These are phyloP conservation scores for Thera obeliscata DNA, from an alignment of 2,888 invertebrate species.

Conservation along the genomic window DNA sequence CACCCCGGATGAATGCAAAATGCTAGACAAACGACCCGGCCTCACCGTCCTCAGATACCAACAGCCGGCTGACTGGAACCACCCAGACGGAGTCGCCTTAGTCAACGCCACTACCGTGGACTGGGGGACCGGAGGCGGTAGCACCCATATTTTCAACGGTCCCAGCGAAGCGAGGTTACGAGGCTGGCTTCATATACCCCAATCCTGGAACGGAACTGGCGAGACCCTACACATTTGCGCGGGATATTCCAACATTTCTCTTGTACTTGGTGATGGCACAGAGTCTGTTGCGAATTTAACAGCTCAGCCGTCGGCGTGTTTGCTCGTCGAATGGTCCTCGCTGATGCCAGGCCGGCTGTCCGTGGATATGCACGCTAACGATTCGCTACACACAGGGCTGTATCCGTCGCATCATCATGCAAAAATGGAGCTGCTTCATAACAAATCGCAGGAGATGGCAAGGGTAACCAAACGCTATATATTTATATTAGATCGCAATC, in stretches of 20 bases:
- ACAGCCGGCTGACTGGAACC: slow-evolving; percentile 93
- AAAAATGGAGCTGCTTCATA: slow-evolving; percentile 93
- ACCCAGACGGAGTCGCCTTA: slow-evolving; percentile 94
- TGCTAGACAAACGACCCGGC: slow-evolving; percentile 92
- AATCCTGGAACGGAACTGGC: slow-evolving; percentile 87
- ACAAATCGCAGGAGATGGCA: slow-evolving; percentile 88
- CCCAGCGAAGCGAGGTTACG: slow-evolving; percentile 90
- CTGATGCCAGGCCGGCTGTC: slow-evolving; percentile 86
- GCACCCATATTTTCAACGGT: slow-evolving; percentile 87
- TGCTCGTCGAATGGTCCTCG: slow-evolving; percentile 87
- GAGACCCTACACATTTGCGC: slow-evolving; percentile 91
- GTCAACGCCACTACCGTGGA: slow-evolving; percentile 94
- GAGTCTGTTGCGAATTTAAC: slow-evolving; percentile 86
- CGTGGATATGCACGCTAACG: slow-evolving; percentile 88
- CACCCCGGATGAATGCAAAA: slow-evolving; percentile 90
- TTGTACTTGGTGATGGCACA: slow-evolving; percentile 81
- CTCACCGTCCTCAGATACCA: slow-evolving; percentile 95
- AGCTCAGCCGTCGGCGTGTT: slow-evolving; percentile 89
- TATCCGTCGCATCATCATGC: slow-evolving; percentile 88
- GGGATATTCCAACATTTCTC: slow-evolving; percentile 89
- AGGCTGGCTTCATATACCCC: slow-evolving; percentile 93
- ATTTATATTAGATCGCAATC: background rate
- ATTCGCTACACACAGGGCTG: slow-evolving; percentile 82
- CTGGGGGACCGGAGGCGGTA: slow-evolving; percentile 89
- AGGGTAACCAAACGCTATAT: slow-evolving; percentile 76